These are phyloP conservation scores for Acanthurus tractus DNA, from an alignment of 2,797 vertebrate species.

Conservation along the genomic window DNA sequence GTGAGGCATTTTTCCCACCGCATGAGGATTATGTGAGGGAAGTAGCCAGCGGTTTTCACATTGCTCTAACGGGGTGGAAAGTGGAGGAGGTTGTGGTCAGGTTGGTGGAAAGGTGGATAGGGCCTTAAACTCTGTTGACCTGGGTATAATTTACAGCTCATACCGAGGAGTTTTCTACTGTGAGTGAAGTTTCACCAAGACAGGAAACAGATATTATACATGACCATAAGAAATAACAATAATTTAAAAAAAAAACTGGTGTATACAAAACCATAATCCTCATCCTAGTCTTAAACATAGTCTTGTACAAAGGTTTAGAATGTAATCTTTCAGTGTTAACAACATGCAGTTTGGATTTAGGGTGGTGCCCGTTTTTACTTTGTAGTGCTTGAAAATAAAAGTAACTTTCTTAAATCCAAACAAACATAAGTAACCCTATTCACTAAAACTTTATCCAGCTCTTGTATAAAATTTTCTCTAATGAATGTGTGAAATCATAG, in stretches of 20 bases:
- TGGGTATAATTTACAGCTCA: slow-evolving; percentile 46
- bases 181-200: slow-evolving; percentile 33
- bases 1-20: slow-evolving; percentile 50
- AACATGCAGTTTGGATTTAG: slow-evolving; percentile 43
- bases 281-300: slow-evolving; percentile 26
- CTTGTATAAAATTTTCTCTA: neutral
- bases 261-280: slow-evolving; percentile 47
- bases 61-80: slow-evolving; percentile 53
- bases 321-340: slow-evolving; percentile 33
- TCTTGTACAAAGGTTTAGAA: slow-evolving; percentile 37
- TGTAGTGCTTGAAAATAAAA: too few relatives aligned
- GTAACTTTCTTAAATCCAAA: neutral
- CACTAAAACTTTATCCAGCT: neutral
- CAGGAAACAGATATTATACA: slow-evolving; percentile 31
- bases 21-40: slow-evolving; percentile 42
- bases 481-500: neutral
- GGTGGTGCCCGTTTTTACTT: slow-evolving; percentile 18
- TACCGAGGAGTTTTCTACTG: slow-evolving; percentile 34
- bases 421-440: neutral
- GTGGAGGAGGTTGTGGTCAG: slow-evolving; percentile 60
- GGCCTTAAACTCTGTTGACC: slow-evolving; percentile 66
- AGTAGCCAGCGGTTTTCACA: slow-evolving; percentile 52
- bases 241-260: slow-evolving; percentile 52
- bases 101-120: slow-evolving; percentile 42
- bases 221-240: slow-evolving; percentile 30